Conservation (phyloP, 2,797 vertebrate genomes). For the Gouania willdenowi region DNA sequence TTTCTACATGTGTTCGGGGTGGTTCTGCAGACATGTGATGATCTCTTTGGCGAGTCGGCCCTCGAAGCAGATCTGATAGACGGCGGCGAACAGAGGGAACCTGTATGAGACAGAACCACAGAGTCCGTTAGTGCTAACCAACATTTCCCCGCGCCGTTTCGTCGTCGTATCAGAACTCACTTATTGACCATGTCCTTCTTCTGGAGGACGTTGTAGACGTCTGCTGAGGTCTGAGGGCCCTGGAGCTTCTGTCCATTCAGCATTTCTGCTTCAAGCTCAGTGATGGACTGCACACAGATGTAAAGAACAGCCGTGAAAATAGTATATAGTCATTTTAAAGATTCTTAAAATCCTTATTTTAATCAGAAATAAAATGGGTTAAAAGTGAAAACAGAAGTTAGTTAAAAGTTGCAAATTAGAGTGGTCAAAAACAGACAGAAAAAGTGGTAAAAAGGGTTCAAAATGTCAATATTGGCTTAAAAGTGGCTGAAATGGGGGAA, state of each 20-base stretch:
- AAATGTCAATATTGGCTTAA: no score
- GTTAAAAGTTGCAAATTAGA: no score
- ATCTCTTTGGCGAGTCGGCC: slow-evolving; percentile 78
- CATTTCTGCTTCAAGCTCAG: slow-evolving; percentile 84
- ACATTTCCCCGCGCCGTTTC: not conserved
- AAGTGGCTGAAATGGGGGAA: no score
- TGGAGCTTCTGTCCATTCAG: slow-evolving; percentile 90
- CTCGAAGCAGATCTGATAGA: slow-evolving; percentile 86
- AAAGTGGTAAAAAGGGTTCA: no score
- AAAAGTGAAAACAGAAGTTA: no score
- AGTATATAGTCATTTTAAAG: no score
- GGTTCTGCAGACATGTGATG: slow-evolving; percentile 83
- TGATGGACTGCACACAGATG: slow-evolving; percentile 70
- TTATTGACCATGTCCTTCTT: slow-evolving; percentile 74
- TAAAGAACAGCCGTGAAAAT: no score
- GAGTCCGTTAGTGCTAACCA: not conserved
- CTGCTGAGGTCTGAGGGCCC: slow-evolving; percentile 84
- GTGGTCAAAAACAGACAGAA: no score
- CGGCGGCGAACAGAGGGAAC: slow-evolving; percentile 81
- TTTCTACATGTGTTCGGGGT: slow-evolving; percentile 73
- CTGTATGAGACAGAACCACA: slow-evolving; percentile 45
- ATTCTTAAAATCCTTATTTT: no score
- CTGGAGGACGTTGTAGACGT: slow-evolving; percentile 85
- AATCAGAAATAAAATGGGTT: no score
- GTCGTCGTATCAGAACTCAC: slow-evolving; percentile 62